Conservation (phyloP, 2,113 vertebrate species). For the Peucedramus taeniatus region DNA sequence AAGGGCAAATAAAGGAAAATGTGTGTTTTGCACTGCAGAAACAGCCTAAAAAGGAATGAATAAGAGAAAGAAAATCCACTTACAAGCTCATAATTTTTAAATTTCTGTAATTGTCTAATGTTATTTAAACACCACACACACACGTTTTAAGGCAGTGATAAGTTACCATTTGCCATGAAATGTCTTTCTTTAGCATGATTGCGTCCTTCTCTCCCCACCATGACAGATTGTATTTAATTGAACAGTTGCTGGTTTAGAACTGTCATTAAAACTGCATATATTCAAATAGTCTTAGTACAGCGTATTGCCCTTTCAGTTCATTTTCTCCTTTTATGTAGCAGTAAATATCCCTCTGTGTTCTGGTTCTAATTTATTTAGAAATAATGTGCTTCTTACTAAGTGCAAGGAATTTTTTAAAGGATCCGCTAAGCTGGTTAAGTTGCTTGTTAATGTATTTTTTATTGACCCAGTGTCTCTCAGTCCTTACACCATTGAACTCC, state of each 20-base stretch:
- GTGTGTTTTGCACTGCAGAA: not conserved
- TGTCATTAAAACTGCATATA: constrained; percentile 59
- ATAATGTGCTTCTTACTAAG: constrained; percentile 7
- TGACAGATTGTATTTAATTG: constrained; percentile 73
- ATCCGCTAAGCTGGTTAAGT: not conserved
- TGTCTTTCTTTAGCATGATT: not conserved
- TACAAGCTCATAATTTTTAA: constrained; percentile 1
- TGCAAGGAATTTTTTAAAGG: not conserved
- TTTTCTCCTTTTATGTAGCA: constrained; percentile 42
- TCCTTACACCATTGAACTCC: not conserved
- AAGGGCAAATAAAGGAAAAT: constrained; percentile 25
- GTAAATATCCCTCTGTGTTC: constrained; percentile 37
- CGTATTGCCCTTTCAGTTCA: constrained; percentile 27
- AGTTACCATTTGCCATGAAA: constrained; percentile 22
- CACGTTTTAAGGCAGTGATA: constrained; percentile 1
- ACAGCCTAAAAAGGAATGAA: not conserved
- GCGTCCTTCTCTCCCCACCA: not conserved
- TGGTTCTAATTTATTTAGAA: constrained; percentile 54
- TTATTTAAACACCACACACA: constrained; percentile 10
- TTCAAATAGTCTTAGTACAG: constrained; percentile 32
- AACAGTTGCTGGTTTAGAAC: constrained; percentile 66
- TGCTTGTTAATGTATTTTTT: not conserved
- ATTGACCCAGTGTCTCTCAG: not conserved
- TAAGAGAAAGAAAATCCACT: constrained; percentile 31
- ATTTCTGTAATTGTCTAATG: constrained; percentile 1